Evolutionary conservation across 2,113 vertebrate genomes (phyloP), one percentile per base, ranked within the genome.

Genomic region (Rhinogobius similis): DNA sequence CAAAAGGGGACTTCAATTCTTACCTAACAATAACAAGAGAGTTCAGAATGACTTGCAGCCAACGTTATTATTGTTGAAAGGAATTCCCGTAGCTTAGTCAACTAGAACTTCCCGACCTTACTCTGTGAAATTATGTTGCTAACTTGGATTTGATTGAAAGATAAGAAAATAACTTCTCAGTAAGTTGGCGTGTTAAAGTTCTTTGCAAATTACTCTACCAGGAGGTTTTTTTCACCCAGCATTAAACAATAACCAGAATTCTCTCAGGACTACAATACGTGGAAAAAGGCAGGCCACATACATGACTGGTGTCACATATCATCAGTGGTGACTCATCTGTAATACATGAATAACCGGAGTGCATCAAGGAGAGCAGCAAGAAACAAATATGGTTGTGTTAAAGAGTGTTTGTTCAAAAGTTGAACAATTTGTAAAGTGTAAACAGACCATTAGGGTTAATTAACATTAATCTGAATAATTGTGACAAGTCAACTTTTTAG

Each of bases 261-360:
- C 48, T 23, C 44, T 41, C 2, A 12, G 13, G 20, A 11, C n/a
- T 18, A 39, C 23, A 6, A 41, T 75, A 77, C 32, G 32, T 16
- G 69, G 61, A 77, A 75, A 46, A 76, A 71, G 7, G 69, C 24
- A 72, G 73, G 52, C 50, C 32, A 43, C 72, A 82, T 85, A 77
- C 76, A 84, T 75, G 82, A 85, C 82, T 78, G 59, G 72, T 84
- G 78, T 81, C 73, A 16, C 77, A 87, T 84, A 85, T 78, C 86
- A 87, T 87, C 81, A 76, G 69, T 67, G 64, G 14, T 89, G 86
- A 88, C 76, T 88, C 87, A 90, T 77, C 72, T 39, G 68, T 67
- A 77, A 65, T 75, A 74, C 76, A 81, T 68, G 81, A 67, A 64
- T 78, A 89, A 76, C 77, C 70, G 80, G 18, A 50, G 67, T 59